These are phyloP conservation scores for Eilema caniola DNA, from an alignment of 2,888 invertebrate genomes.

Conservation along the genomic window DNA sequence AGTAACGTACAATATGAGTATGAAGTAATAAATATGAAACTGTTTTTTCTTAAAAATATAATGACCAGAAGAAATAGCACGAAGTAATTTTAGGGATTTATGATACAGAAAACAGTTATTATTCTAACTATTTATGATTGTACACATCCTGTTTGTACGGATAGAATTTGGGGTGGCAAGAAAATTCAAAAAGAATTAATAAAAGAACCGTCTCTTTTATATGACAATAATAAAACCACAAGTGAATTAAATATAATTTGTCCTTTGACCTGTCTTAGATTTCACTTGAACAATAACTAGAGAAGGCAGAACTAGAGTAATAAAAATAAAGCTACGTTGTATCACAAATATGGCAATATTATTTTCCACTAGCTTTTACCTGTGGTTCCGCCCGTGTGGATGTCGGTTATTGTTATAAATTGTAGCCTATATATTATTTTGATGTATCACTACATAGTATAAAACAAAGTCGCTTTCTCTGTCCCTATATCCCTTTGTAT, in stretches of 20 bases:
- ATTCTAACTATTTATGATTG: slow-evolving; percentile 38
- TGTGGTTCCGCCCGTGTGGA: too few species aligned
- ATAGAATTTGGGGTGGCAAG: not conserved
- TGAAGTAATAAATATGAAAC: slow-evolving; percentile 70
- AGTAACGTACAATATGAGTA: slow-evolving; percentile 64
- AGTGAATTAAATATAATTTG: slow-evolving; percentile 26
- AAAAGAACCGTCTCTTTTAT: slow-evolving; percentile 30
- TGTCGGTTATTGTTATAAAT: too few species aligned
- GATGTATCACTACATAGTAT: too few species aligned
- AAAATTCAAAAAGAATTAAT: slow-evolving; percentile 22
- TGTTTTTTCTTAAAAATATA: slow-evolving; percentile 50
- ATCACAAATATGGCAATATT: not conserved
- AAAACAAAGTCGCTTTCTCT: too few species aligned
- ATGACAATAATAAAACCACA: slow-evolving; percentile 33
- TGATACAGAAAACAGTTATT: slow-evolving; percentile 26
- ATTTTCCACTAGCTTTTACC: too few species aligned
- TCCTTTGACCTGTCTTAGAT: too few species aligned
- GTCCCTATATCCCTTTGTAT: too few species aligned
- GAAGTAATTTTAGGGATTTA: slow-evolving; percentile 44
- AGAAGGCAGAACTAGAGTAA: too few species aligned
- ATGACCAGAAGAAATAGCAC: slow-evolving; percentile 39
- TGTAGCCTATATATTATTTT: too few species aligned
- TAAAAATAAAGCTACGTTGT: too few species aligned
- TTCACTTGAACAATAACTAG: too few species aligned
- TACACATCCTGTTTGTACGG: slow-evolving; percentile 33